Percentiles rank a stretch among this genome's conserved stretches.
These are phyloP conservation scores for Epistrophe eligans DNA, from an alignment of 2,888 invertebrate species.

Conservation along the genomic window DNA sequence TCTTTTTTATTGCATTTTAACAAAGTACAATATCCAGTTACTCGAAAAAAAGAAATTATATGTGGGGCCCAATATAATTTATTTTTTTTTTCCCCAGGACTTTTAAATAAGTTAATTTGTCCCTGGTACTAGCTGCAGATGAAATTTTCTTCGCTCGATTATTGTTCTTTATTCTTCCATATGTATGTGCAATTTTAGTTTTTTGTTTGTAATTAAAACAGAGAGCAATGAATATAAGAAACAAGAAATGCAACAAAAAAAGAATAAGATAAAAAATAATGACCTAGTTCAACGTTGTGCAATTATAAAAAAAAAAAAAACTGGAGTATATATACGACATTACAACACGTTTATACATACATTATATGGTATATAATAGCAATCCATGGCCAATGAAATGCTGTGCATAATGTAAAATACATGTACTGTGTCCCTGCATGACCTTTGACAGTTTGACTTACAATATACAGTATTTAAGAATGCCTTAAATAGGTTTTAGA, in stretches of 20 bases:
- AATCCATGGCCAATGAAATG: conserved; percentile 21
- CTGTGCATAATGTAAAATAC: background rate
- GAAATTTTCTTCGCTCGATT: conserved; percentile 40
- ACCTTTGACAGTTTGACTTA: conserved; percentile 6
- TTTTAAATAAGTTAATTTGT: background rate
- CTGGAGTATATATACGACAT: conserved; percentile 6
- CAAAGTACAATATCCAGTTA: no score
- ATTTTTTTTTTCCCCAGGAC: background rate
- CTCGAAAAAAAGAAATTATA: no score
- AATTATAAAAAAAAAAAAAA: no score
- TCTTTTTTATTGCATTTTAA: no score
- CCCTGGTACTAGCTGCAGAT: conserved; percentile 2
- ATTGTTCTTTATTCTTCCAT: conserved; percentile 43
- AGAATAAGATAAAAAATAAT: conserved; percentile 25
- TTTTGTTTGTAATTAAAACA: conserved; percentile 47
- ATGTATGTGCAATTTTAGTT: conserved; percentile 49
- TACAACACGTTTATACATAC: background rate
- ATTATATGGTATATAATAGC: background rate
- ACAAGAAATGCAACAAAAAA: conserved; percentile 12
- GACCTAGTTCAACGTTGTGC: conserved; percentile 63
- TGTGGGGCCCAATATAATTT: background rate
- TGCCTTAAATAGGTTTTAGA: background rate
- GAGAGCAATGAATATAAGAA: conserved; percentile 8
- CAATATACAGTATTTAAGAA: background rate
- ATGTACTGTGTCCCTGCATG: background rate